These are phyloP conservation scores for Leptoclinus maculatus DNA, from an alignment of 2,797 vertebrate genomes.

Conservation along the genomic window DNA sequence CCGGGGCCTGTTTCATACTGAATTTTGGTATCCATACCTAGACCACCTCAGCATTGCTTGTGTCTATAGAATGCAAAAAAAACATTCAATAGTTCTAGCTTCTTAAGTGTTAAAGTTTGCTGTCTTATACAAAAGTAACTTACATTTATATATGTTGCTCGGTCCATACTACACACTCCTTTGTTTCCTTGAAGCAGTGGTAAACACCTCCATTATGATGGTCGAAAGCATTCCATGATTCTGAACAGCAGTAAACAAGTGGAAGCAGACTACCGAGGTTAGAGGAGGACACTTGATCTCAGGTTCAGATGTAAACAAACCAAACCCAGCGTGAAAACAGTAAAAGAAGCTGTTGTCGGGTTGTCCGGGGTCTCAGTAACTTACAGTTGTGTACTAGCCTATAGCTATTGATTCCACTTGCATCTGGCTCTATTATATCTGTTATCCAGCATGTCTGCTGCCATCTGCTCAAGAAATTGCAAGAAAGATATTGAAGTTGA, in stretches of 20 bases:
- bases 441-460: constrained; percentile 37
- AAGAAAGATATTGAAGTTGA: constrained; percentile 14
- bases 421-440: constrained; percentile 39
- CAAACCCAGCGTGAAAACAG: constrained; percentile 41
- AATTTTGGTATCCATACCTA: neutral
- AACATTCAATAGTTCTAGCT: neutral
- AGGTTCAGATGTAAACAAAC: constrained; percentile 42
- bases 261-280: constrained; percentile 9
- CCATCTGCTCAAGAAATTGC: constrained; percentile 41
- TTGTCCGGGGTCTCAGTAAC: constrained; percentile 15
- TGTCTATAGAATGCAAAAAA: neutral
- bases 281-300: constrained; percentile 12
- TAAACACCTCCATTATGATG: neutral
- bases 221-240: constrained; percentile 3
- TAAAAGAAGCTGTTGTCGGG: constrained; percentile 2
- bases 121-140: neutral
- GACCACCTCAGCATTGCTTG: neutral
- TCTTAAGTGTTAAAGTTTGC: neutral
- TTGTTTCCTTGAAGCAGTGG: neutral
- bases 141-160: neutral
- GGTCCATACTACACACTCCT: too few relatives aligned
- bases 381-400: neutral
- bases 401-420: constrained; percentile 39
- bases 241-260: constrained; percentile 24
- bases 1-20: too few relatives aligned